Conservation (phyloP, 2,888 invertebrate genomes). For the Ligdia adustata region DNA sequence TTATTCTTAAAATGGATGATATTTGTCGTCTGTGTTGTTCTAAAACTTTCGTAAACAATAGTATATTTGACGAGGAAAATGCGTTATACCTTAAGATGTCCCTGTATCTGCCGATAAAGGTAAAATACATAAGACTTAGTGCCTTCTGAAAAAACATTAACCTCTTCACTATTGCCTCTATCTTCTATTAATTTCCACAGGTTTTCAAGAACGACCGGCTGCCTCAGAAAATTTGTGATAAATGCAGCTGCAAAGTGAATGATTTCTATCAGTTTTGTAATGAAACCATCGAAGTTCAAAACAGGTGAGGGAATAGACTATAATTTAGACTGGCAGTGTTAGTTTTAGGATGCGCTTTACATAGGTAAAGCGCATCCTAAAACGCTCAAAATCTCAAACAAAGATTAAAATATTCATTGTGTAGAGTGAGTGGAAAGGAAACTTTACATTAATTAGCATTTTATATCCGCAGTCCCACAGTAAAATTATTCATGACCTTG, state of each 20-base stretch:
- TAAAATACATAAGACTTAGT: constrained; percentile 51
- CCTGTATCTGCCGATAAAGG: constrained; percentile 89
- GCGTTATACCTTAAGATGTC: constrained; percentile 88
- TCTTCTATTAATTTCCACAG: constrained; percentile 62
- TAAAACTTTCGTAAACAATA: constrained; percentile 84
- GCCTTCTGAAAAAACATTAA: constrained; percentile 20
- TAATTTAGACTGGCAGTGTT: no score
- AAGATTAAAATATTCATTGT: background rate
- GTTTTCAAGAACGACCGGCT: constrained; percentile 86
- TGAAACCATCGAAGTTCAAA: constrained; percentile 86
- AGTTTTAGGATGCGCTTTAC: no score
- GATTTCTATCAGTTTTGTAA: constrained; percentile 89
- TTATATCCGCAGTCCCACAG: no score
- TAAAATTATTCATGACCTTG: constrained; percentile 16
- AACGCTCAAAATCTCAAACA: no score
- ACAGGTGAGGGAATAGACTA: constrained; percentile 67
- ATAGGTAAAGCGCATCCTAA: no score
- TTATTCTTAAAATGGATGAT: constrained; percentile 60
- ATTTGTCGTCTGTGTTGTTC: constrained; percentile 77
- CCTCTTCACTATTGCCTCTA: constrained; percentile 11
- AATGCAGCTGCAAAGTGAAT: constrained; percentile 88
- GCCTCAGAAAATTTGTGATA: constrained; percentile 89
- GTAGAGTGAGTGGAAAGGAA: background rate
- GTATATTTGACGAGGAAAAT: constrained; percentile 88
- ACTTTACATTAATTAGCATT: no score